Percentiles rank a stretch among this genome's conserved stretches.
These are phyloP conservation scores for Xestia xanthographa DNA, from an alignment of 2,888 invertebrate genomes.

Conservation along the genomic window DNA sequence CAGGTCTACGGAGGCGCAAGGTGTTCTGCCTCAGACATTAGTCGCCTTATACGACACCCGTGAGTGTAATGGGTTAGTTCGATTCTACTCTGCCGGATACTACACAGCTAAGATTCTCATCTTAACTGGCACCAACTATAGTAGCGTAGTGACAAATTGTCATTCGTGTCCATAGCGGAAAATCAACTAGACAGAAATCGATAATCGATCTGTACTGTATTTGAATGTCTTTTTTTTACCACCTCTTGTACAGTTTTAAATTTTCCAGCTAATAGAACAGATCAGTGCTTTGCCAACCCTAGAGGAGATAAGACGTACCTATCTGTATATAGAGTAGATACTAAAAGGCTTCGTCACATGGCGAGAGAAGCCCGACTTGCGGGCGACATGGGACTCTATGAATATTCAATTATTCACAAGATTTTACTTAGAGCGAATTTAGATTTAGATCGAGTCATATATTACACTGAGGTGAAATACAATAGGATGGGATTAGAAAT, in stretches of 20 bases:
- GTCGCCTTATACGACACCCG: too few species aligned
- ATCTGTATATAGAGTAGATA: constrained; percentile 63
- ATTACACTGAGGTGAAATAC: constrained; percentile 52
- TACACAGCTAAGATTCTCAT: too few species aligned
- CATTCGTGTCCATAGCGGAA: neutral
- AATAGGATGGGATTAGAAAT: constrained; percentile 22
- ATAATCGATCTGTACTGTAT: neutral
- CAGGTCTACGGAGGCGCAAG: too few species aligned
- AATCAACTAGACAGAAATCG: neutral
- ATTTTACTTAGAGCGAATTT: constrained; percentile 83
- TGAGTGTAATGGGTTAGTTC: too few species aligned
- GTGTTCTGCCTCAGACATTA: too few species aligned
- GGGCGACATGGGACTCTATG: constrained; percentile 84
- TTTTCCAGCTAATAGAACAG: neutral
- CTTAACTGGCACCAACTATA: too few species aligned
- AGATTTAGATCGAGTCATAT: constrained; percentile 76
- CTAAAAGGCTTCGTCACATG: constrained; percentile 82
- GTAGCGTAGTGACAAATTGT: neutral
- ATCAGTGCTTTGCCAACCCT: constrained; percentile 73
- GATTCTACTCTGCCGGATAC: too few species aligned
- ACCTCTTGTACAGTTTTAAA: neutral
- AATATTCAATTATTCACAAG: constrained; percentile 88
- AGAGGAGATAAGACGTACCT: constrained; percentile 67
- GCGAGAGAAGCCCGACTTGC: constrained; percentile 83
- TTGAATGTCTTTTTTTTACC: neutral